Conservation (phyloP, 2,797 vertebrate species). For the Sebastes steindachneri region DNA sequence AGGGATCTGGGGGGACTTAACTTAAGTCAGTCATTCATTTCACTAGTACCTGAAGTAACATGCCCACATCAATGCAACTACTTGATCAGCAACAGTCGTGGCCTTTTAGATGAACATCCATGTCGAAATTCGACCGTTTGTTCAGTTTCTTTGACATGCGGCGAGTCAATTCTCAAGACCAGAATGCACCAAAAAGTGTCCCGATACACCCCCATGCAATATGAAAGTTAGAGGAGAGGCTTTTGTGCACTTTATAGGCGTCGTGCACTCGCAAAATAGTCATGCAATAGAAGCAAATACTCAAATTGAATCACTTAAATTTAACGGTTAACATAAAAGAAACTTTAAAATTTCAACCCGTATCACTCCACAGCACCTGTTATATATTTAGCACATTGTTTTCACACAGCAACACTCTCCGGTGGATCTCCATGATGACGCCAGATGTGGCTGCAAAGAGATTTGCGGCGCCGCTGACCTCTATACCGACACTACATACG, state of each 20-base stretch:
- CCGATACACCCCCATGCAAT: neutral
- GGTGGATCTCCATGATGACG: neutral
- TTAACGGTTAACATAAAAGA: neutral
- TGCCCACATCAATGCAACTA: neutral
- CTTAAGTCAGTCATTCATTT: neutral
- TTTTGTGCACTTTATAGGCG: neutral
- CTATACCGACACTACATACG: neutral
- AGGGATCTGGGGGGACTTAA: neutral
- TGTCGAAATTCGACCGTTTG: neutral
- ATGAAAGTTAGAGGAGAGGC: neutral
- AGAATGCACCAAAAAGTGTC: neutral
- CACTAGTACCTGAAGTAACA: neutral
- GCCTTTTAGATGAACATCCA: neutral
- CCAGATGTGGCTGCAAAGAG: conserved; percentile 21
- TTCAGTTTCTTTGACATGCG: neutral
- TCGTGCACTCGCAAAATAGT: neutral
- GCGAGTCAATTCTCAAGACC: neutral
- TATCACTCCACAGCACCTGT: neutral
- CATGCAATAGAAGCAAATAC: neutral
- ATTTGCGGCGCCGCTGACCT: neutral
- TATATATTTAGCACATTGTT: conserved; percentile 6
- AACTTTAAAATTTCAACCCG: rapidly evolving
- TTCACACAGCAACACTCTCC: neutral
- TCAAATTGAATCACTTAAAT: neutral
- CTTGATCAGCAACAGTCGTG: neutral